These are phyloP conservation scores for Manacus vitellinus DNA, from an alignment of 2,113 vertebrate species.

Conservation along the genomic window DNA sequence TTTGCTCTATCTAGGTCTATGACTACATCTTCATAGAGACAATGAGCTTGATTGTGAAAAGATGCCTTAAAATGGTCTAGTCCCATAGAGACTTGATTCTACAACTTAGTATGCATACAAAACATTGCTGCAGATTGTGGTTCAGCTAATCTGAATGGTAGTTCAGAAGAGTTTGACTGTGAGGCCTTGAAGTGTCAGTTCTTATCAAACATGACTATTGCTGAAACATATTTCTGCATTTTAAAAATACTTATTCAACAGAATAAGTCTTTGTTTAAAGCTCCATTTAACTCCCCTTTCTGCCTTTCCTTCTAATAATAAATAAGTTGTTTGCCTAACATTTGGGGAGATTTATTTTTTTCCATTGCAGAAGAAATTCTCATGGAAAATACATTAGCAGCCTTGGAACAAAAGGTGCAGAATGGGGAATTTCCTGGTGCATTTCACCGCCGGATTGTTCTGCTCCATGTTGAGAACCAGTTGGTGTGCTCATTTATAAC, in stretches of 20 bases:
- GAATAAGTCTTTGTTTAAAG: neutral
- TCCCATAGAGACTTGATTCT: neutral
- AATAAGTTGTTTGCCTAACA: conserved; percentile 7
- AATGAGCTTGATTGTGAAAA: neutral
- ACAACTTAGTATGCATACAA: rapidly evolving
- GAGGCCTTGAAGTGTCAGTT: neutral
- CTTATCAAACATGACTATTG: neutral
- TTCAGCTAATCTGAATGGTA: neutral
- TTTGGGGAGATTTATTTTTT: conserved; percentile 20
- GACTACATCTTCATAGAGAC: neutral
- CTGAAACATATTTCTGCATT: neutral
- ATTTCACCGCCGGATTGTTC: neutral
- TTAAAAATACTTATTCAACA: neutral
- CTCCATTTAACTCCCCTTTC: neutral
- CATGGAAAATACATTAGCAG: conserved; percentile 29
- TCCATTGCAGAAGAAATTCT: conserved; percentile 31
- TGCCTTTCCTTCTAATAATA: conserved; percentile 11
- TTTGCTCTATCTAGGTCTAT: rapidly evolving
- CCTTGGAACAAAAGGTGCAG: conserved; percentile 30
- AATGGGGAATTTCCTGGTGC: neutral
- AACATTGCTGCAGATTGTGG: neutral
- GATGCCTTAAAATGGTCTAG: neutral
- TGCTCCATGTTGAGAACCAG: neutral
- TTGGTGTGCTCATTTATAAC: conserved; percentile 25
- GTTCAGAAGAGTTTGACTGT: neutral